phyloP scores from a whole-genome alignment of 2,888 invertebrate genomes.

The Megaustenia siamemsis region DNA sequence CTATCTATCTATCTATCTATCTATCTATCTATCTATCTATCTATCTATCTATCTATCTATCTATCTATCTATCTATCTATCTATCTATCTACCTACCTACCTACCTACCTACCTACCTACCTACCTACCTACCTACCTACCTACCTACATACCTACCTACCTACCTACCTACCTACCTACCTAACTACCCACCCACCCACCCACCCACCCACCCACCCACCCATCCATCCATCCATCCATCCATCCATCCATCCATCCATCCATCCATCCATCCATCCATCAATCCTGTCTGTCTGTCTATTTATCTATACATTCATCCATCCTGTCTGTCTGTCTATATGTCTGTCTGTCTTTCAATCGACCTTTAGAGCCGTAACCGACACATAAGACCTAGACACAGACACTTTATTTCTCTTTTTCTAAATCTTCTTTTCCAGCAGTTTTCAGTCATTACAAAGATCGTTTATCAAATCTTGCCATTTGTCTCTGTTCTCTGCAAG shows the following conservation, averaged over 20 bases:
- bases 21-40: constrained; percentile 13
- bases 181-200: background rate
- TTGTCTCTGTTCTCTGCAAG: too few species aligned
- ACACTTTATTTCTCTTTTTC: too few species aligned
- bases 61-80: background rate
- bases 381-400: too few species aligned
- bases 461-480: too few species aligned
- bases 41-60: constrained; percentile 4
- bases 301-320: background rate
- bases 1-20: constrained; percentile 5
- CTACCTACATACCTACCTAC: background rate
- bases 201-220: background rate
- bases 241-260: background rate
- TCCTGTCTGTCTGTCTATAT: too few species aligned
- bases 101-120: background rate
- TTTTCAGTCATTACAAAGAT: too few species aligned
- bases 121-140: background rate
- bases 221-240: background rate
- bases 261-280: background rate
- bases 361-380: too few species aligned
- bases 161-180: background rate
- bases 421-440: too few species aligned
- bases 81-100: background rate
- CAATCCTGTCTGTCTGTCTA: background rate
- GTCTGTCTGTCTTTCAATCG: too few species aligned